Conservation (phyloP, 2,797 vertebrate species). For the Tachyglossus aculeatus region DNA sequence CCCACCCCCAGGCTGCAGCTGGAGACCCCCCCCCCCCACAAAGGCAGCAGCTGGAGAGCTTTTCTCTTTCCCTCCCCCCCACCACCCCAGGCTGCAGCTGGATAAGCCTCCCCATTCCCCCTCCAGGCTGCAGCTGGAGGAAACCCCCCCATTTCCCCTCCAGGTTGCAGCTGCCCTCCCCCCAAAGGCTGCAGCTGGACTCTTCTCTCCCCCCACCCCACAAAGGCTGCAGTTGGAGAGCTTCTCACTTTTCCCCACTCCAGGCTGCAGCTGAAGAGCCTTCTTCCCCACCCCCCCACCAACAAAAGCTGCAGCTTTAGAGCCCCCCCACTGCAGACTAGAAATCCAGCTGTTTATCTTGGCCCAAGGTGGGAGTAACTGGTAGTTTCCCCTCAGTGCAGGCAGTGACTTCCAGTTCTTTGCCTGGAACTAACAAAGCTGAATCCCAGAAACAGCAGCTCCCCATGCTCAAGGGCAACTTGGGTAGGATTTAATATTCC, state of each 20-base stretch:
- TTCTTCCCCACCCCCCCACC: background rate
- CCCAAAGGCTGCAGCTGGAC: background rate
- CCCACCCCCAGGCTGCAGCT: background rate
- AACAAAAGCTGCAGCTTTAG: background rate
- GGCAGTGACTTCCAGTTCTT: background rate
- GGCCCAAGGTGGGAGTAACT: background rate
- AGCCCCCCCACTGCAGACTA: too few species aligned
- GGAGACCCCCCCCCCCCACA: background rate
- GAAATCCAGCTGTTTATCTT: background rate
- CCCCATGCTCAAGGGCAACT: background rate
- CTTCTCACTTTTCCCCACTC: background rate
- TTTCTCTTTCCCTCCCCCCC: background rate
- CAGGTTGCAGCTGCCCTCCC: too few species aligned
- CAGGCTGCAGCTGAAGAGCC: background rate
- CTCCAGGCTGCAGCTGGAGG: background rate
- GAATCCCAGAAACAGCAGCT: background rate
- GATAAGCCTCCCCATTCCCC: background rate
- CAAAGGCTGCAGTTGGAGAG: background rate
- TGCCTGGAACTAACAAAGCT: background rate
- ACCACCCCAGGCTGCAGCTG: background rate
- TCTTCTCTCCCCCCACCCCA: background rate
- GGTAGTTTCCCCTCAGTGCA: background rate
- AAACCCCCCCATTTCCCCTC: fast-evolving
- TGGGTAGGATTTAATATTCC: too few species aligned
- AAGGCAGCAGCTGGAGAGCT: background rate